Evolutionary conservation across 2,113 vertebrate species (phyloP).

Genomic region (Sinocyclocheilus maitianheensis): DNA sequence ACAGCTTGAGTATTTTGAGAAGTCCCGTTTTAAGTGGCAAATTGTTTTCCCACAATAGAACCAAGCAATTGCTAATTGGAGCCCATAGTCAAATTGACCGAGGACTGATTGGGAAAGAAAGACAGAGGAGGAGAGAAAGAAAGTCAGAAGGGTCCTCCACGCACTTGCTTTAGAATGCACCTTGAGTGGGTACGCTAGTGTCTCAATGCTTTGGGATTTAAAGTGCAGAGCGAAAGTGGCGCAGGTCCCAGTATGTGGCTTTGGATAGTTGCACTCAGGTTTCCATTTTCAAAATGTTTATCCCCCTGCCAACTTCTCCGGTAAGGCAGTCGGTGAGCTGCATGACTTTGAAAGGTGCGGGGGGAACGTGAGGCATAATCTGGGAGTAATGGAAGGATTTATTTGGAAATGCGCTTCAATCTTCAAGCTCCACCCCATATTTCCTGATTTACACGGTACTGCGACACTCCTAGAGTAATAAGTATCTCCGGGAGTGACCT

Average conservation of each 20-base stretch:
- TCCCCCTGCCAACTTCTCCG: not conserved
- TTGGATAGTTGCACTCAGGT: conserved; percentile 18
- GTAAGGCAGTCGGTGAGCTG: conserved; percentile 9
- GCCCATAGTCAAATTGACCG: conserved; percentile 51
- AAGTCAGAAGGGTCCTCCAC: conserved; percentile 49
- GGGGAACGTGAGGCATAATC: conserved; percentile 47
- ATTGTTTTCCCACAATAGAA: conserved; percentile 59
- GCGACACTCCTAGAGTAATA: conserved; percentile 38
- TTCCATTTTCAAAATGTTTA: conserved; percentile 60
- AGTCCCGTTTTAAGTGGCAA: conserved; percentile 56
- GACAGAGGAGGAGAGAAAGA: conserved; percentile 38
- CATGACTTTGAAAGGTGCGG: conserved; percentile 46
- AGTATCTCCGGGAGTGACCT: conserved; percentile 16
- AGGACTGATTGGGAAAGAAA: conserved; percentile 51
- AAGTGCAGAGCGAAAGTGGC: conserved; percentile 40
- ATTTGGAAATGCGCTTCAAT: conserved; percentile 43
- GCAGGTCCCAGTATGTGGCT: conserved; percentile 28
- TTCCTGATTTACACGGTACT: conserved; percentile 47
- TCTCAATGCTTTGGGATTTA: conserved; percentile 53
- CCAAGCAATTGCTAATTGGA: conserved; percentile 65
- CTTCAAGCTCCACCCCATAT: conserved; percentile 4
- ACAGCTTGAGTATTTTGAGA: conserved; percentile 47
- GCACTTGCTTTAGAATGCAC: conserved; percentile 60
- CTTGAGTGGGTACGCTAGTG: conserved; percentile 52
- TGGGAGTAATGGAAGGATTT: conserved; percentile 51